phyloP scores from a whole-genome alignment of 1,140 invertebrate species.

The Holotrichia oblita region DNA sequence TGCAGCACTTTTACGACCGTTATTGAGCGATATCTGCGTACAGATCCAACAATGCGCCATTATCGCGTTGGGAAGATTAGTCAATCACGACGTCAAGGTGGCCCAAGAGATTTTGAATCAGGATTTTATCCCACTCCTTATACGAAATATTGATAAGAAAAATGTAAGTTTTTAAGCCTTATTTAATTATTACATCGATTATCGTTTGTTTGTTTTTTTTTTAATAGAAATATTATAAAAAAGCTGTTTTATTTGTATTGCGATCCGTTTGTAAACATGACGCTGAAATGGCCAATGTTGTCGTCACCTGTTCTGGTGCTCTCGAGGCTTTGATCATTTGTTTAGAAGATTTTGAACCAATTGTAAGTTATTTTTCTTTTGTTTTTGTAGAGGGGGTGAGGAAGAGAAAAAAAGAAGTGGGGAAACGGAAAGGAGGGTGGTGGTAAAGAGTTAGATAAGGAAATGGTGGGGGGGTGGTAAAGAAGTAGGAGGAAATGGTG shows the following conservation, averaged over 20 bases:
- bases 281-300: slow-evolving; percentile 69
- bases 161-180: slow-evolving; percentile 69
- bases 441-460: too few species aligned
- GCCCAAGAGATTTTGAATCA: slow-evolving; percentile 65
- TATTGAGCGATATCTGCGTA: slow-evolving; percentile 76
- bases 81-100: slow-evolving; percentile 68
- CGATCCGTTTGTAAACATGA: slow-evolving; percentile 77
- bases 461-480: too few species aligned
- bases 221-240: slow-evolving; percentile 74
- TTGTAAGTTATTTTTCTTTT: slow-evolving; percentile 60
- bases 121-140: slow-evolving; percentile 66
- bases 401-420: too few species aligned
- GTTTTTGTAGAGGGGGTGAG: too few species aligned
- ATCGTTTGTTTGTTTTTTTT: slow-evolving; percentile 26
- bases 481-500: too few species aligned
- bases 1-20: slow-evolving; percentile 71
- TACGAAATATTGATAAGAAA: slow-evolving; percentile 69
- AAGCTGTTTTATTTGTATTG: slow-evolving; percentile 72
- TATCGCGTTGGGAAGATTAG: slow-evolving; percentile 75
- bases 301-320: slow-evolving; percentile 75
- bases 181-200: slow-evolving; percentile 3
- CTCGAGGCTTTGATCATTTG: slow-evolving; percentile 77
- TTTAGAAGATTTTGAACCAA: slow-evolving; percentile 84
- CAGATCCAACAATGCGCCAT: slow-evolving; percentile 80
- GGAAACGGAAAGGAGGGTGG: too few species aligned